phyloP scores from a whole-genome alignment of 2,797 vertebrate species.

The Sebastes jordani region DNA sequence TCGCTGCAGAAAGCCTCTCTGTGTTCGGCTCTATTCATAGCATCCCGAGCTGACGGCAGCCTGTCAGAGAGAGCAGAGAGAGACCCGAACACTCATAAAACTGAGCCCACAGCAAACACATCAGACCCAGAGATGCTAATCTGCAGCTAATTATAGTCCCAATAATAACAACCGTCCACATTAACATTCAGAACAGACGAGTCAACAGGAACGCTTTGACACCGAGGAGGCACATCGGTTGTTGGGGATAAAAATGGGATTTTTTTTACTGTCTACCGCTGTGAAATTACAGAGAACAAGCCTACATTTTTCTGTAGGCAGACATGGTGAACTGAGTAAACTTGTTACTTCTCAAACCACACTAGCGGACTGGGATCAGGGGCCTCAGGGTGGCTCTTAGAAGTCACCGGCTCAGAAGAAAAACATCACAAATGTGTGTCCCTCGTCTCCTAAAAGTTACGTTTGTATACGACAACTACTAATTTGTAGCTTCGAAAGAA shows the following conservation, averaged over 20 bases:
- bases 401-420: neutral
- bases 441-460: too few species aligned
- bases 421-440: neutral
- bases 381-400: neutral
- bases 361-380: too few species aligned
- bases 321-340: neutral
- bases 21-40: constrained; percentile 25
- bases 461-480: neutral
- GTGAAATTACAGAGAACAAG: constrained; percentile 39
- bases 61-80: neutral
- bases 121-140: constrained; percentile 6
- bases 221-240: neutral
- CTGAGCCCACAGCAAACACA: constrained; percentile 9
- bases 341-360: too few species aligned
- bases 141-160: neutral
- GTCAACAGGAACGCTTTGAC: neutral
- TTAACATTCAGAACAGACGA: constrained; percentile 24
- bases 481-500: neutral
- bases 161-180: constrained; percentile 14
- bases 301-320: neutral
- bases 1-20: constrained; percentile 21
- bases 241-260: neutral
- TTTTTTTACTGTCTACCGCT: neutral
- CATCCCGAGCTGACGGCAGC: constrained; percentile 1
- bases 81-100: constrained; percentile 20